Conservation (phyloP, 2,113 vertebrate genomes). For the Chaetorhynchus papuensis region DNA sequence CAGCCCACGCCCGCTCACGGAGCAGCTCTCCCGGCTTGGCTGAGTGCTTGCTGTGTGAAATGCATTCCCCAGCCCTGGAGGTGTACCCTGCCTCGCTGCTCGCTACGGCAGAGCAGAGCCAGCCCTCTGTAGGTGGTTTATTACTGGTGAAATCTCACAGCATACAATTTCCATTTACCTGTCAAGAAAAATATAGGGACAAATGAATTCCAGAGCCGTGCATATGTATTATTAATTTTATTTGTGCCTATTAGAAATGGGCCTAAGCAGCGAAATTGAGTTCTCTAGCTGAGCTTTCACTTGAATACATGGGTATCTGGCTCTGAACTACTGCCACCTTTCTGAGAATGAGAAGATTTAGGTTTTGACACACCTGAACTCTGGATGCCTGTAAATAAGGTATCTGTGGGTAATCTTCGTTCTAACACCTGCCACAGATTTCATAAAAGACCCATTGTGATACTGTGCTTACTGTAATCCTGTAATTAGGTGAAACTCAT, state of each 20-base stretch:
- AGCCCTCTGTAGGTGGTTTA: conserved; percentile 15
- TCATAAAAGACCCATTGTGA: not conserved
- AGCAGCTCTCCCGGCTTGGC: not conserved
- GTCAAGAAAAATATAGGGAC: conserved; percentile 43
- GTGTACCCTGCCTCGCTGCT: not conserved
- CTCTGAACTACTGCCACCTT: conserved; percentile 3
- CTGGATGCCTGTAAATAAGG: not conserved
- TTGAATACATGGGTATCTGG: not conserved
- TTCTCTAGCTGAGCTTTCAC: not conserved
- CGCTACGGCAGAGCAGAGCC: not conserved
- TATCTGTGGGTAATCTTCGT: not conserved
- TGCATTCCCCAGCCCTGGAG: not conserved
- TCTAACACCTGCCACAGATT: not conserved
- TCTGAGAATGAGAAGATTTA: not conserved
- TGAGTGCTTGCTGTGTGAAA: not conserved
- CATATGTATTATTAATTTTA: conserved; percentile 62
- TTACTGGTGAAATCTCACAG: conserved; percentile 10
- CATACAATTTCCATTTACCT: conserved; percentile 20
- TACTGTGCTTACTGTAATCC: not conserved
- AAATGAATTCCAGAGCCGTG: conserved; percentile 46
- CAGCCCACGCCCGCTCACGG: fast-evolving
- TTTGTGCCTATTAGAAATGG: conserved; percentile 39
- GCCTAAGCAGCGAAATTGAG: not conserved
- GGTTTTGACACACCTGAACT: not conserved
- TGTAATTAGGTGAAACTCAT: not conserved